phyloP scores from a whole-genome alignment of 1,140 invertebrate species.

The Wasmannia auropunctata region DNA sequence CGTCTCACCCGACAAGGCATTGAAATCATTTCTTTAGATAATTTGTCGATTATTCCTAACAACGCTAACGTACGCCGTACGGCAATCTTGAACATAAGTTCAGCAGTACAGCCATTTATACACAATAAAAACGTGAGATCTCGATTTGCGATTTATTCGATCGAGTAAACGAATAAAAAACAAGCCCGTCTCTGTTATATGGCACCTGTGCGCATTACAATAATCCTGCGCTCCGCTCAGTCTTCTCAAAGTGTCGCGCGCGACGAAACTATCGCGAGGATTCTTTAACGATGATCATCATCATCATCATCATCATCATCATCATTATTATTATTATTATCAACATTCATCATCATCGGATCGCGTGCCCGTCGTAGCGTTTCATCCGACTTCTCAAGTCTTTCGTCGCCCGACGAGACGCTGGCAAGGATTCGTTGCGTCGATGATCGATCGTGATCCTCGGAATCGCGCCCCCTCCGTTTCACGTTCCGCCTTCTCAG shows the following conservation, averaged over 20 bases:
- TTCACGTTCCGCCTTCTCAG: not conserved
- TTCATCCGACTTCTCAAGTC: not conserved
- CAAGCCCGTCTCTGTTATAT: slow-evolving; percentile 49
- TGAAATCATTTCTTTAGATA: not conserved
- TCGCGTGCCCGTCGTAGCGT: not conserved
- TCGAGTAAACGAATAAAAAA: not conserved
- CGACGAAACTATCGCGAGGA: slow-evolving; percentile 16
- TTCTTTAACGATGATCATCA: slow-evolving; percentile 16
- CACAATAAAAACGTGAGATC: not conserved
- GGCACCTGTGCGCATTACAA: slow-evolving; percentile 25
- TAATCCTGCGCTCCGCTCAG: slow-evolving; percentile 47
- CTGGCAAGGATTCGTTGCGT: slow-evolving; percentile 36
- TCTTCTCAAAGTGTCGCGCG: slow-evolving; percentile 48
- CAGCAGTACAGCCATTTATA: not conserved
- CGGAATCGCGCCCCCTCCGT: not conserved
- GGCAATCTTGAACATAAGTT: not conserved
- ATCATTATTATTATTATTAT: slow-evolving; percentile 20
- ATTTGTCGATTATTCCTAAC: not conserved
- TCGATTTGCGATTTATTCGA: slow-evolving; percentile 1
- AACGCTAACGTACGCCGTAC: not conserved
- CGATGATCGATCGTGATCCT: slow-evolving; percentile 21
- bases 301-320: slow-evolving; percentile 3
- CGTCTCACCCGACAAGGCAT: not conserved
- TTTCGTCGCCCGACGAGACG: not conserved
- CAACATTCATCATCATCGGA: too few relatives aligned